Evolutionary conservation across 2,797 vertebrate species (phyloP).

Genomic region (Enteromius fasciolatus): DNA sequence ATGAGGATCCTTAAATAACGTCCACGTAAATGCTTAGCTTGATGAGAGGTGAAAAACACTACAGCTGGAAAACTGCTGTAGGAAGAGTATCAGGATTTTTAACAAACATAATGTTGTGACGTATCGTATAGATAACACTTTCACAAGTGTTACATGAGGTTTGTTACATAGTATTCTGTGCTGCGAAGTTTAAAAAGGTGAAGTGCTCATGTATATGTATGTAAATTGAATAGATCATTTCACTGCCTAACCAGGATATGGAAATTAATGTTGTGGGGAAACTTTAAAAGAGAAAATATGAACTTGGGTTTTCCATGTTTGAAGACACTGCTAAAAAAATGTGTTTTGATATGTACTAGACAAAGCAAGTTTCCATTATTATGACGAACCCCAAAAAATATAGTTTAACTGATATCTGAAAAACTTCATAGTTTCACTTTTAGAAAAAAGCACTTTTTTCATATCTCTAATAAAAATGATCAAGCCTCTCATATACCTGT

Average conservation of each 20-base stretch:
- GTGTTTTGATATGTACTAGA: slow-evolving; percentile 23
- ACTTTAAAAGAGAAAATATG: not conserved
- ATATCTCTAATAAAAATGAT: slow-evolving; percentile 47
- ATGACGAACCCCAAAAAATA: slow-evolving; percentile 54
- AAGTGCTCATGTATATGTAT: not conserved
- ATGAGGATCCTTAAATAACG: slow-evolving; percentile 16
- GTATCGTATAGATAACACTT: not conserved
- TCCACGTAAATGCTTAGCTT: slow-evolving; percentile 34
- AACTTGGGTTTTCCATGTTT: not conserved
- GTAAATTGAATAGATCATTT: not conserved
- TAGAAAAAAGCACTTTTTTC: slow-evolving; percentile 57
- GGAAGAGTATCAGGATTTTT: slow-evolving; percentile 36
- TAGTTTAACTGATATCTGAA: slow-evolving; percentile 65
- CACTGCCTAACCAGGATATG: not conserved
- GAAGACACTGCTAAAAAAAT: not conserved
- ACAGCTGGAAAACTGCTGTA: slow-evolving; percentile 32
- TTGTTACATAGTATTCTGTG: slow-evolving; percentile 19
- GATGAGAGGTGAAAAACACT: slow-evolving; percentile 49
- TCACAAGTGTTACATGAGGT: not conserved
- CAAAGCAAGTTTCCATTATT: slow-evolving; percentile 48
- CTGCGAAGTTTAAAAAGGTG: not conserved
- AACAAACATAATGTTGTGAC: not conserved
- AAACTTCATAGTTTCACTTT: slow-evolving; percentile 62
- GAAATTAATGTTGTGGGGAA: not conserved
- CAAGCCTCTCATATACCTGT: slow-evolving; percentile 4